These are phyloP conservation scores for Cephalopholis sonnerati DNA, from an alignment of 2,113 vertebrate species.

Conservation along the genomic window DNA sequence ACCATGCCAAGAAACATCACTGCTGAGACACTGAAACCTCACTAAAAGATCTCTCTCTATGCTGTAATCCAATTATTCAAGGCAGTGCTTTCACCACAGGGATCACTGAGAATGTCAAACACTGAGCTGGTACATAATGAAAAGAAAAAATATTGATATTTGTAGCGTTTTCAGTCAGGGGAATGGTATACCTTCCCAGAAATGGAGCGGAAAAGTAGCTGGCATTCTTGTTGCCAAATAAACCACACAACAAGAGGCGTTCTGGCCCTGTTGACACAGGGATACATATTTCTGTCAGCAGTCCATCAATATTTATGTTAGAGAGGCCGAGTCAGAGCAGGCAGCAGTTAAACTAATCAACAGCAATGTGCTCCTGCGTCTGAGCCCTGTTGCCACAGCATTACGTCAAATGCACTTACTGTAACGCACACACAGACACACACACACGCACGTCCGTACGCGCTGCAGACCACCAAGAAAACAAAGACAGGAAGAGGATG, in stretches of 20 bases:
- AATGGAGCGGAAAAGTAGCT: constrained; percentile 69
- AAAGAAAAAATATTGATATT: constrained; percentile 55
- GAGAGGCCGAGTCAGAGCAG: constrained; percentile 49
- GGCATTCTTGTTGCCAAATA: constrained; percentile 60
- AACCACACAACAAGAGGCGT: constrained; percentile 58
- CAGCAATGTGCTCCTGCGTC: constrained; percentile 60
- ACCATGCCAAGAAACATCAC: constrained; percentile 12
- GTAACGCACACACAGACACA: constrained; percentile 28
- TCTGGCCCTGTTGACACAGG: constrained; percentile 72
- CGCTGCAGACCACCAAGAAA: constrained; percentile 1
- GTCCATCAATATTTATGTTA: constrained; percentile 82
- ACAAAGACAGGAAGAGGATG: constrained; percentile 57
- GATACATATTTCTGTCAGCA: constrained; percentile 81
- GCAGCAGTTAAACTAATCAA: constrained; percentile 79
- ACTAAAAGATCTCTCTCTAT: constrained; percentile 19
- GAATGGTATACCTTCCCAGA: constrained; percentile 29
- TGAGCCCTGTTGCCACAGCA: constrained; percentile 44
- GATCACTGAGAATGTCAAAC: constrained; percentile 45
- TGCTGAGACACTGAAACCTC: constrained; percentile 4
- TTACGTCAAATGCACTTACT: constrained; percentile 44
- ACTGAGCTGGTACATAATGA: constrained; percentile 47
- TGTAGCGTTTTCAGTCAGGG: constrained; percentile 26
- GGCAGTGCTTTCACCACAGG: constrained; percentile 18
- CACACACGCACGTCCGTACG: neutral
- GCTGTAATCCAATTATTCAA: constrained; percentile 48